Evolutionary conservation across 2,113 vertebrate species (phyloP).

Genomic region (Argyrosomus japonicus): DNA sequence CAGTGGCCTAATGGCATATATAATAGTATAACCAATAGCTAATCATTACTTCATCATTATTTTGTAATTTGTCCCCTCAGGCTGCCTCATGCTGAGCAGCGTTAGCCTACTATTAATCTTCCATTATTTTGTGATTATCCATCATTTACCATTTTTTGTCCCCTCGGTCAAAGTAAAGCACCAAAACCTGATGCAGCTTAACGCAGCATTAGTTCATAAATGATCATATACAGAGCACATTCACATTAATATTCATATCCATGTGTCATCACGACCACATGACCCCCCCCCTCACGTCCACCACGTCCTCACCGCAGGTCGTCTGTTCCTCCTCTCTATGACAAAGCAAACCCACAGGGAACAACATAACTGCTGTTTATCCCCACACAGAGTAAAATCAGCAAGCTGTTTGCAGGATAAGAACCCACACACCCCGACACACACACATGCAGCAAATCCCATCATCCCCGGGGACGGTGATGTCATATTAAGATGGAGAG

Average conservation of each 20-base stretch:
- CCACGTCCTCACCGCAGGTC: not conserved
- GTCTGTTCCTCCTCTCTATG: not conserved
- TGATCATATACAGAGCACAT: not conserved
- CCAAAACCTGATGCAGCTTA: not conserved
- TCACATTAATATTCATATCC: conserved; percentile 14
- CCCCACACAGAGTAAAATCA: not conserved
- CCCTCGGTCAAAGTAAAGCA: not conserved
- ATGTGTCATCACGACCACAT: not conserved
- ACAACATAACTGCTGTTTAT: conserved; percentile 15
- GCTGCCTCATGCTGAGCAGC: too few species aligned
- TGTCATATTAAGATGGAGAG: not conserved
- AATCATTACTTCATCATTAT: too few species aligned
- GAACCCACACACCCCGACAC: not conserved
- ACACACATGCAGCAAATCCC: conserved; percentile 7
- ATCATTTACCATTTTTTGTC: not conserved
- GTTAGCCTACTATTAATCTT: not conserved
- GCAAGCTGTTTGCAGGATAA: not conserved
- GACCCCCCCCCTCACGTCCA: not conserved
- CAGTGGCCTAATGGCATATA: too few species aligned
- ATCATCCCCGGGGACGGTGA: not conserved
- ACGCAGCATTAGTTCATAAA: not conserved
- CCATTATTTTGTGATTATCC: not conserved
- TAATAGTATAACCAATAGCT: too few species aligned
- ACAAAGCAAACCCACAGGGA: conserved; percentile 29
- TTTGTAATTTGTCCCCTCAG: too few species aligned